Base-by-base conservation (phyloP, 2,113 vertebrate genomes). In the Rynchops niger region DNA sequence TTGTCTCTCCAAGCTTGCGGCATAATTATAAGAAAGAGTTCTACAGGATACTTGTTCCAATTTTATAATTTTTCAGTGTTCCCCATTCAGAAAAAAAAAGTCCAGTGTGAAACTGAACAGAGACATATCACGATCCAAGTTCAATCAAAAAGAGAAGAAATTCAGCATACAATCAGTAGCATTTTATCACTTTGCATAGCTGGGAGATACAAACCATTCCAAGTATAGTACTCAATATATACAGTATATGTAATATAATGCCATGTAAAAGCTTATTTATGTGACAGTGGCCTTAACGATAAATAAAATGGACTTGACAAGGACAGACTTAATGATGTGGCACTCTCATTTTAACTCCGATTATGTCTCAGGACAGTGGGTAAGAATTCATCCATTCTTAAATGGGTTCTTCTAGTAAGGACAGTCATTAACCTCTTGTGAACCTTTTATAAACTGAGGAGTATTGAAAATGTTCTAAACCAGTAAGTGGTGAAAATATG, bases 271-370 rank as follows among this genome's bases (percentile, higher is more conserved):
- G 15, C 27, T 83, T 90, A 81, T 81, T 93, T 93, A 89, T 81
- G 30, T 53, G 65, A 74, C 52, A 76, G 56, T 34, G 30, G 36
- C 73, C 53, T 90, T 91, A 86, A 71, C 0, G 0, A 85, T 82
- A 93, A 89, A 94, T 95, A 82, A 79, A 90, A 88, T n/a, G 13
- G 29, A 79, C 50, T 94, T 95, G 91, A 95, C 88, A 97, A 96
- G 96, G 95, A 91, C 93, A 93, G 73, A 91, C 53, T 90, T 93
- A 91, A 95, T 90, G 96, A 90, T 80, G 81, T 62, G 42, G 29
- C 3, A 32, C 66, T 73, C 45, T 78, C 53, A 95, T 87, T 89
- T 56, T 59, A 94, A 36, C 4, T 42, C 19, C 32, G 58, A 4
- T 71, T 74, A 47, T 87, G 86, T 95, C 84, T 94, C 89, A 88